Percentiles rank a stretch among this genome's conserved stretches.
Evolutionary conservation across 2,113 vertebrate genomes (phyloP).

Genomic region (Onychostoma macrolepis): DNA sequence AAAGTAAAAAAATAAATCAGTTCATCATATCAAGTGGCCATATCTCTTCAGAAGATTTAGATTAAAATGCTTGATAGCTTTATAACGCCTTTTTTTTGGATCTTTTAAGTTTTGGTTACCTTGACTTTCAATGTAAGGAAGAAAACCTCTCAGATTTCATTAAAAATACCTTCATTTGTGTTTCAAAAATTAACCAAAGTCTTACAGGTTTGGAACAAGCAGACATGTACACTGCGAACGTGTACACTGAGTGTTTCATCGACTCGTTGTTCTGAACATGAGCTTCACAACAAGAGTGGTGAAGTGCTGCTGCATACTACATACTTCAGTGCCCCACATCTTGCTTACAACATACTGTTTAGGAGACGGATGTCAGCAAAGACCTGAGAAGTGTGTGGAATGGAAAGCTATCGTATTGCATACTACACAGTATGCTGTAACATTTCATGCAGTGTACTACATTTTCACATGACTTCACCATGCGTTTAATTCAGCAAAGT

Average conservation of each 20-base stretch:
- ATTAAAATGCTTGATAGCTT: background rate
- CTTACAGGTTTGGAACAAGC: background rate
- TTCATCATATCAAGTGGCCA: background rate
- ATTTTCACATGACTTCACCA: background rate
- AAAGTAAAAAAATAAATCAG: background rate
- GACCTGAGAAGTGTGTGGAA: background rate
- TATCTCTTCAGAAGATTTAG: background rate
- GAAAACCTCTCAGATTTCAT: background rate
- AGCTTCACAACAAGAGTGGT: background rate
- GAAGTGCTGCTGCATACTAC: constrained; percentile 5
- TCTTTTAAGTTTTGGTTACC: background rate
- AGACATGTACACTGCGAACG: background rate
- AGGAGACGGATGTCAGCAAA: background rate
- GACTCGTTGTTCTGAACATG: background rate
- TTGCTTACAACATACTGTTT: background rate
- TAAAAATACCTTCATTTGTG: background rate
- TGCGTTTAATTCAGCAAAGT: background rate
- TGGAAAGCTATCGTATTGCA: background rate
- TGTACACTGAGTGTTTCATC: background rate
- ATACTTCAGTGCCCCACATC: background rate
- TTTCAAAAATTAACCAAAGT: background rate
- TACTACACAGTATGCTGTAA: background rate
- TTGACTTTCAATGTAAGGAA: background rate
- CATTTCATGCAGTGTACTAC: background rate
- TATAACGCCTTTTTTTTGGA: background rate